Percentiles rank a stretch among this genome's conserved stretches.
phyloP scores from a whole-genome alignment of 2,113 vertebrate species.

The Sula dactylatra region DNA sequence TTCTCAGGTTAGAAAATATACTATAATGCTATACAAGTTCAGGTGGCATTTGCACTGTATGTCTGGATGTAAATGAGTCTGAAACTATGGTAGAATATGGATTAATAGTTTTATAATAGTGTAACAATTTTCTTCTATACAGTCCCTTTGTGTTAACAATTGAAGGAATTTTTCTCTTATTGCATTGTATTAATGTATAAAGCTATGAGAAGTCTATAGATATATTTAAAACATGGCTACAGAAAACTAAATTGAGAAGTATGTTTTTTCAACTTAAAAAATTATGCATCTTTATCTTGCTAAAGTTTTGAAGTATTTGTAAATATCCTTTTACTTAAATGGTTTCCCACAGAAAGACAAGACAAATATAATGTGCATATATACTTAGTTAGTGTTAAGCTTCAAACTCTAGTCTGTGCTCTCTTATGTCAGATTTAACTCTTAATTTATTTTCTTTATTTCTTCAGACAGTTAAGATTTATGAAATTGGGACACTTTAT shows the following conservation, averaged over 20 bases:
- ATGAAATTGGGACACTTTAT: background rate
- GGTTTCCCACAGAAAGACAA: background rate
- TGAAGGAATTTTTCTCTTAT: background rate
- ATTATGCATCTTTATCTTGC: background rate
- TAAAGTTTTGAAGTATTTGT: background rate
- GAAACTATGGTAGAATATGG: background rate
- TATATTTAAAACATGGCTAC: background rate
- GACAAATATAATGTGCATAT: background rate
- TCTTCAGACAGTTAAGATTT: background rate
- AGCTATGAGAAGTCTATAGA: background rate
- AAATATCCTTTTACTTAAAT: background rate
- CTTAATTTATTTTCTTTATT: background rate
- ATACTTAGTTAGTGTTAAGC: background rate
- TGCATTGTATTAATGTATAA: background rate
- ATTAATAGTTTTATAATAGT: background rate
- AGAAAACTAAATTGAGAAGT: background rate
- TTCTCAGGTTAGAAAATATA: background rate
- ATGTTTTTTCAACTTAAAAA: background rate
- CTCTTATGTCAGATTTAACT: background rate
- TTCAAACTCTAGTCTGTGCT: background rate
- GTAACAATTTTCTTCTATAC: background rate
- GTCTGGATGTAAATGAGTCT: background rate
- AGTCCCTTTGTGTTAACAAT: background rate
- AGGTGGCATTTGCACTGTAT: background rate
- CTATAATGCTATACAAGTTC: background rate